These are phyloP conservation scores for Dunckerocampus dactyliophorus DNA, from an alignment of 2,113 vertebrate species.

Conservation along the genomic window DNA sequence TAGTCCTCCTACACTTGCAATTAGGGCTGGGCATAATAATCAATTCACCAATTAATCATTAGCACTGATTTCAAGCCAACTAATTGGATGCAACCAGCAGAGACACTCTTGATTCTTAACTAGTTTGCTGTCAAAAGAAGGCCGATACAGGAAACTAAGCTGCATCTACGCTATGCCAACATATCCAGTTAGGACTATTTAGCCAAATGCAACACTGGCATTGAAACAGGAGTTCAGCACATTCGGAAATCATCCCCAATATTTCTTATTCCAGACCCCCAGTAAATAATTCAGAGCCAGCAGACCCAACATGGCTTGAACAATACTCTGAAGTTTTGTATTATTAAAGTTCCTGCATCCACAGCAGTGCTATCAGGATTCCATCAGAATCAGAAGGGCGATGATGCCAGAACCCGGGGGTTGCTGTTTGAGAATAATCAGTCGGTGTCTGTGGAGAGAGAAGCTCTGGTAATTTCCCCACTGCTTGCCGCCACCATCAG, in stretches of 20 bases:
- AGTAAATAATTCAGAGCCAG: constrained; percentile 32
- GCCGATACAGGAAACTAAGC: no score
- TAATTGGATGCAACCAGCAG: no score
- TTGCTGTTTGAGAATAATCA: constrained; percentile 62
- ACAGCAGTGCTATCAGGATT: constrained; percentile 42
- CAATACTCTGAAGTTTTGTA: constrained; percentile 44
- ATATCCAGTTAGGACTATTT: no score
- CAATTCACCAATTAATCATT: no score
- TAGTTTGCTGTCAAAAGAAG: no score
- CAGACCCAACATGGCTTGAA: constrained; percentile 11
- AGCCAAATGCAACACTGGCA: no score
- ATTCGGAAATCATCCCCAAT: no score
- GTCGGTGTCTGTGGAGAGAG: constrained; percentile 53
- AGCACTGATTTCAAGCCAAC: no score
- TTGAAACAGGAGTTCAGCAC: no score
- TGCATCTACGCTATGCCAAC: no score
- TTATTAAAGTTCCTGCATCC: constrained; percentile 58
- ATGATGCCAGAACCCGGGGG: constrained; percentile 45
- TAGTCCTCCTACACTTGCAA: neutral
- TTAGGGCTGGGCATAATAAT: no score
- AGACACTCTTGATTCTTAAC: no score
- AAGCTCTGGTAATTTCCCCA: constrained; percentile 54
- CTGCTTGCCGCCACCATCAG: constrained; percentile 33
- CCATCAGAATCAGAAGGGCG: constrained; percentile 52
- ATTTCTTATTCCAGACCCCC: constrained; percentile 11